Evolutionary conservation across 2,113 vertebrate genomes (phyloP).

Genomic region (Otocyon megalotis): DNA sequence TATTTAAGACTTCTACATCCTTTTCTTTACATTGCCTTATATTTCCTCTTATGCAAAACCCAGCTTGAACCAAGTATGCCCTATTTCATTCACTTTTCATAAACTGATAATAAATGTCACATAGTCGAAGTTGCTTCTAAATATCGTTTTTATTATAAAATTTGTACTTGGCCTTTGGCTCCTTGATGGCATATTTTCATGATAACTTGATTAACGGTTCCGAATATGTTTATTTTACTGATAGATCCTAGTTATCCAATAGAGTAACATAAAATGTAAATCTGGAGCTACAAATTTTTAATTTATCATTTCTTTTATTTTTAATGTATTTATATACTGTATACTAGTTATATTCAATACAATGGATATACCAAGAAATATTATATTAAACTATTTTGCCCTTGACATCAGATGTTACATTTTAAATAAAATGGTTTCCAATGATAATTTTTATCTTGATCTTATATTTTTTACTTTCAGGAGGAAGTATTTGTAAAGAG

Average conservation of each 20-base stretch:
- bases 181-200: not conserved
- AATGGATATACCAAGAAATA: not conserved
- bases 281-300: not conserved
- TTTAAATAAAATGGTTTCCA: not conserved
- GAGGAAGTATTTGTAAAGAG: not conserved
- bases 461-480: not conserved
- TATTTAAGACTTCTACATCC: not conserved
- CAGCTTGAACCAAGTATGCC: not conserved
- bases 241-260: not conserved
- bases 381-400: not conserved
- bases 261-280: not conserved
- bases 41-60: not conserved
- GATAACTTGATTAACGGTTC: not conserved
- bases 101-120: not conserved
- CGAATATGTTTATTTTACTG: not conserved
- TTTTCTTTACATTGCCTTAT: not conserved
- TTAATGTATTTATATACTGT: not conserved
- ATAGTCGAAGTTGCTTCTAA: not conserved
- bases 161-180: not conserved
- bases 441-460: not conserved
- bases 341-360: not conserved
- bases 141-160: not conserved
- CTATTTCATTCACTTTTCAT: not conserved
- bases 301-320: not conserved
- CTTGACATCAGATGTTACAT: not conserved